Base-by-base conservation (phyloP, 2,888 invertebrate species). In the Drosophila macrospina region DNA sequence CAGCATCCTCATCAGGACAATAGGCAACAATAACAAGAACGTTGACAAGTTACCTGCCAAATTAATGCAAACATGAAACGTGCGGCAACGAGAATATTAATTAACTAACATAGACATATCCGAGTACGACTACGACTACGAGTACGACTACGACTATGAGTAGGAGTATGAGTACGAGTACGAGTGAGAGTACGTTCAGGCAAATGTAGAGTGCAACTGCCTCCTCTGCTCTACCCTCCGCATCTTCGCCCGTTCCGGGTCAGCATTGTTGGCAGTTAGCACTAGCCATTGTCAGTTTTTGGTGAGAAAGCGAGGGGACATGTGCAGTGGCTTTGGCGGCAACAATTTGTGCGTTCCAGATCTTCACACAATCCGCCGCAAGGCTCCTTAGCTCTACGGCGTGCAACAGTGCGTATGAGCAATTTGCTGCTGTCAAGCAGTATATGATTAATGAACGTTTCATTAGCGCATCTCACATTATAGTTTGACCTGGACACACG, bases 11-110 rank as follows among this genome's bases (percentile, higher is more conserved):
- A 76, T 86, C 88, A 83, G 76, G 13, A 63, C 72, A 77, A 70
- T 62, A 34, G 42, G 20, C 60, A 59, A 44, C 41, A 69, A 54
- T 67, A 88, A 86, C 81, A 81, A 81, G 77, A 79, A 74, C 79
- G 87, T 84, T 87, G 80, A 88, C 88, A 89, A 88, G 85, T 82
- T 85, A 86, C 88, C 86, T 86, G 86, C 77, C 81, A 89, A 90
- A 89, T 90, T 89, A 90, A 90, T 86, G 89, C 85, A 90, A 86
- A 86, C 86, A 81, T 86, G 86, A 78, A 80, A 80, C 85, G 86
- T 86, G 88, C 77, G 82, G 86, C 85, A 78, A 68, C 55, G 70
- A 67, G 82, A 89, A 87, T 88, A 89, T 89, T 89, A 88, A 89
- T 89, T 89, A 89, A 89, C 88, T 89, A 82, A 85, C 82, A 64